Conservation (phyloP, 2,797 vertebrate genomes). For the Sebastes elongatus region DNA sequence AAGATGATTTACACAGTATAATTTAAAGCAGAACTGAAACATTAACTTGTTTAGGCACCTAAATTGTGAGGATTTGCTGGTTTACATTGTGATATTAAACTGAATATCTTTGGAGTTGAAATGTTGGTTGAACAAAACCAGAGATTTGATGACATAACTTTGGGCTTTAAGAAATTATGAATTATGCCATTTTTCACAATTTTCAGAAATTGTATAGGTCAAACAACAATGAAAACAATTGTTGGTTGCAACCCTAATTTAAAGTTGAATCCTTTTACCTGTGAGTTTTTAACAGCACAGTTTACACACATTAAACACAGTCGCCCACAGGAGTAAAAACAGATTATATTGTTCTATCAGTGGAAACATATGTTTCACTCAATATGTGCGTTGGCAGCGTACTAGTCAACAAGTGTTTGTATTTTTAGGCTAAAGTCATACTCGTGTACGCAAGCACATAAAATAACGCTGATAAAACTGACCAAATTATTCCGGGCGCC, state of each 20-base stretch:
- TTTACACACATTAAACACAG: neutral
- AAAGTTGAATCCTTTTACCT: neutral
- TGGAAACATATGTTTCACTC: neutral
- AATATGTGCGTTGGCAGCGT: neutral
- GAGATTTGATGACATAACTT: neutral
- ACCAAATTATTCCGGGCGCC: slow-evolving; percentile 63
- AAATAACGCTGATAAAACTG: slow-evolving; percentile 48
- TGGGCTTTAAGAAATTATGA: neutral
- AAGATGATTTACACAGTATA: neutral
- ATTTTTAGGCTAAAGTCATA: slow-evolving; percentile 33
- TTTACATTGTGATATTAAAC: neutral
- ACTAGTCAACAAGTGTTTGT: slow-evolving; percentile 64
- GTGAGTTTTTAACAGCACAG: neutral
- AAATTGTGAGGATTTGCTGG: neutral
- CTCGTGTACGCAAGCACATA: neutral
- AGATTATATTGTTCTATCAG: neutral
- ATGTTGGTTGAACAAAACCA: neutral
- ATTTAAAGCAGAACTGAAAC: neutral
- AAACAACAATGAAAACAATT: neutral
- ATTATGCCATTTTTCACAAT: neutral
- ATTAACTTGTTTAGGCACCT: no score
- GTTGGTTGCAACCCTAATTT: neutral
- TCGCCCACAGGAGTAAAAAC: neutral
- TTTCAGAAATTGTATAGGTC: neutral
- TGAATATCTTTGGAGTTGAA: neutral